Evolutionary conservation across 2,888 invertebrate genomes (phyloP).

Genomic region (Drosophila flavopinicola): DNA sequence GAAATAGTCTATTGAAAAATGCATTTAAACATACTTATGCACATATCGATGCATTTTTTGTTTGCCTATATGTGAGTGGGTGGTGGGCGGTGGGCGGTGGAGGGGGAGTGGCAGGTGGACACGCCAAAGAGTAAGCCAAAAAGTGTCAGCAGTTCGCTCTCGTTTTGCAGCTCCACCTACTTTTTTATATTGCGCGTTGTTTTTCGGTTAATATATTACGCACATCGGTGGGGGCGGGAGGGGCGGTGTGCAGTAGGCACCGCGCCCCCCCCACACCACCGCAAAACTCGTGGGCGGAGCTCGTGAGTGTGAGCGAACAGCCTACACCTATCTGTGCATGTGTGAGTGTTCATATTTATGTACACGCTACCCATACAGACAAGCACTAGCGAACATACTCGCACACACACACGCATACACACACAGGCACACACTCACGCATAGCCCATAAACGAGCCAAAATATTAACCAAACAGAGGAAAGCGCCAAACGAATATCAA

Average conservation of each 20-base stretch:
- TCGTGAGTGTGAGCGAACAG: conserved; percentile 29
- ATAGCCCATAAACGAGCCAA: conserved; percentile 59
- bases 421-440: conserved; percentile 26
- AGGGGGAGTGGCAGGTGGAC: conserved; percentile 6
- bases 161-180: conserved; percentile 70
- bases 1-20: conserved; percentile 20
- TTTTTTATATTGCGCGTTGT: conserved; percentile 47
- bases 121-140: conserved; percentile 56
- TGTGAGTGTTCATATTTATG: conserved; percentile 21
- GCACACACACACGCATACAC: conserved; percentile 10
- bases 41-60: conserved; percentile 2
- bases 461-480: conserved; percentile 78
- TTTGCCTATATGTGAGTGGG: background rate
- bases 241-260: too few relatives aligned
- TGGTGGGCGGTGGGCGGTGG: background rate
- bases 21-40: conserved; percentile 14
- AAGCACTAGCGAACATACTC: conserved; percentile 51
- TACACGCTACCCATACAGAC: conserved; percentile 18
- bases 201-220: conserved; percentile 78
- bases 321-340: conserved; percentile 49
- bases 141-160: conserved; percentile 62
- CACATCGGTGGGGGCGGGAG: conserved; percentile 45
- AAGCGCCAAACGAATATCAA: conserved; percentile 63
- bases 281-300: too few relatives aligned
- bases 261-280: too few relatives aligned